Conservation (phyloP, 2,113 vertebrate genomes). For the Eudyptes chrysolophus region DNA sequence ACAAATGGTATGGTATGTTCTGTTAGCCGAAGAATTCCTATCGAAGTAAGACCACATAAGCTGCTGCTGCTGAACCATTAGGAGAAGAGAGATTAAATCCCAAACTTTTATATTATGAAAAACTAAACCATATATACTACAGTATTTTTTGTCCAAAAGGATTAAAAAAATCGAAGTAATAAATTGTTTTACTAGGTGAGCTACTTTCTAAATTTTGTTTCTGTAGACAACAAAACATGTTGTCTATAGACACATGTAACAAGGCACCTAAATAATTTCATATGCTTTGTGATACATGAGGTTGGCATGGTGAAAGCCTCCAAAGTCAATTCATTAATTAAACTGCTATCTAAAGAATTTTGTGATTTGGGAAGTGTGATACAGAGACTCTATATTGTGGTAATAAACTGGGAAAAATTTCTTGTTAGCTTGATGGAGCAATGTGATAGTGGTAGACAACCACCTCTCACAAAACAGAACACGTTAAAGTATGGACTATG, state of each 20-base stretch:
- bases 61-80: neutral
- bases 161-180: neutral
- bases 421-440: neutral
- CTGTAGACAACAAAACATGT: neutral
- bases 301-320: neutral
- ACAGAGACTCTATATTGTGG: neutral
- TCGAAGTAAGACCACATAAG: neutral
- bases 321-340: neutral
- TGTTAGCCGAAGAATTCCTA: neutral
- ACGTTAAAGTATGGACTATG: neutral
- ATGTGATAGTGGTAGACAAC: neutral
- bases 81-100: neutral
- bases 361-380: neutral
- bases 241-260: neutral
- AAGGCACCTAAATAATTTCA: neutral
- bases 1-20: neutral
- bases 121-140: rapidly evolving
- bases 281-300: neutral
- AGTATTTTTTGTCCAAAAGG: neutral
- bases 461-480: neutral
- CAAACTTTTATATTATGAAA: neutral
- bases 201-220: neutral
- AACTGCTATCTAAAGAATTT: neutral
- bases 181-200: neutral
- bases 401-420: neutral